Base-by-base conservation (phyloP, 1,140 invertebrate species). In the Apolygus lucorum region DNA sequence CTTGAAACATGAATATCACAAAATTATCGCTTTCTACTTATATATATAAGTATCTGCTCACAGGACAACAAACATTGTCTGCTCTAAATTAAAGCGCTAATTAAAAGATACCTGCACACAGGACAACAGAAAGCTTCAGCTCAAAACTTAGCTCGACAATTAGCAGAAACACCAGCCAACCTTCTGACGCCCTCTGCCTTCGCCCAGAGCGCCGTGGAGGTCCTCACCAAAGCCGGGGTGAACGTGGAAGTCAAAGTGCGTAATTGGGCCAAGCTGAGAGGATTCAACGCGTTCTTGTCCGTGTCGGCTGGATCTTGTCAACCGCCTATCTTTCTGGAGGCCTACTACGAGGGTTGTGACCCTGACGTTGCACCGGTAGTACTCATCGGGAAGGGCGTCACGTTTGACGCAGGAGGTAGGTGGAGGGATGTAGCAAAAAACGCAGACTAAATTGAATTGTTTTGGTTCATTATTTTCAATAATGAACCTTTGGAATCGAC, bases 81-180 rank as follows among this genome's bases (percentile, higher is more conserved):
- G n/a, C n/a, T n/a, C n/a, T n/a, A n/a, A n/a, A n/a, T n/a, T n/a
- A n/a, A n/a, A n/a, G n/a, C n/a, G n/a, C n/a, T n/a, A n/a, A n/a
- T n/a, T n/a, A n/a, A n/a, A n/a, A n/a, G n/a, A n/a, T n/a, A n/a
- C 2, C 4, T 63, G 8, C 24, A 11, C 21, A 78, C 78, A 72
- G 87, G 87, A 1, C 62, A 77, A 4, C 74, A 81, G 29, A 78
- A 84, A 71, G 85, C 84, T 1, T 81, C 84, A 29, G 83, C 83
- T 2, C 87, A 88, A 74, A 87, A 87, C 76, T 77, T 86, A 71
- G 81, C 85, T 1, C 76, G 86, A 4, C 78, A 78, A 71, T 75
- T 88, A 14, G 85, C 82, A 81, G 86, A 88, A 74, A 83, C 80
- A 24, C 86, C 87, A 2, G 82, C 86, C 0, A 88, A 88, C 77